A percentile compares a stretch with the other conserved stretches of the same genome.
These are phyloP conservation scores for Paradisaea rubra DNA, from an alignment of 2,113 vertebrate species.

Conservation along the genomic window DNA sequence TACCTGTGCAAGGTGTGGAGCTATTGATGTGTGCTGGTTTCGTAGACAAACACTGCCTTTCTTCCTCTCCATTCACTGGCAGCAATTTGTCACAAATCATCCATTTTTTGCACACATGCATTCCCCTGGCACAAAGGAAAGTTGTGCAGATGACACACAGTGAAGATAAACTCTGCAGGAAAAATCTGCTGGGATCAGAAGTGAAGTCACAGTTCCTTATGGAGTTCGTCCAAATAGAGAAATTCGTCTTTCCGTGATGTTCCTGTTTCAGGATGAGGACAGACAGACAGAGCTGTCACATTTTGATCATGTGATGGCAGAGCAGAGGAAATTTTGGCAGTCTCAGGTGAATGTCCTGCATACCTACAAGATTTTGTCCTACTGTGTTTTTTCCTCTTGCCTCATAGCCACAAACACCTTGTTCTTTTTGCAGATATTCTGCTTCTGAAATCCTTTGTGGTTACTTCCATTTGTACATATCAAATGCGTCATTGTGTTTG, in stretches of 20 bases:
- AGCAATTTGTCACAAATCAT: neutral
- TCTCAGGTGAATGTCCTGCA: neutral
- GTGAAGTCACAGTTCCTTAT: neutral
- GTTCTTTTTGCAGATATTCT: neutral
- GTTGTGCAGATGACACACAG: neutral
- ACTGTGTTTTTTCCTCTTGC: neutral
- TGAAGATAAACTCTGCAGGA: neutral
- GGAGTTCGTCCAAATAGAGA: neutral
- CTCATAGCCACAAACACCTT: neutral
- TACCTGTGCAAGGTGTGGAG: neutral
- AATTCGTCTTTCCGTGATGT: neutral
- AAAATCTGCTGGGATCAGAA: neutral
- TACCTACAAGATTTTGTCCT: neutral
- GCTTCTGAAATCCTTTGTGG: neutral
- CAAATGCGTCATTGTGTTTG: neutral
- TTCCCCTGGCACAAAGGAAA: neutral
- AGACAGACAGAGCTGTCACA: neutral
- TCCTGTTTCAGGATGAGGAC: neutral
- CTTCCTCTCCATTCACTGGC: neutral
- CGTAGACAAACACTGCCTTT: neutral
- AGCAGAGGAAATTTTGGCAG: neutral
- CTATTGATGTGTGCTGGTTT: neutral
- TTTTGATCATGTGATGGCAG: neutral
- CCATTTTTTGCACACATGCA: neutral
- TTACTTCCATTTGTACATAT: neutral